A percentile compares a stretch with the other conserved stretches of the same genome.
phyloP scores from a whole-genome alignment of 2,888 invertebrate genomes.

The Barypeithes pellucidus region DNA sequence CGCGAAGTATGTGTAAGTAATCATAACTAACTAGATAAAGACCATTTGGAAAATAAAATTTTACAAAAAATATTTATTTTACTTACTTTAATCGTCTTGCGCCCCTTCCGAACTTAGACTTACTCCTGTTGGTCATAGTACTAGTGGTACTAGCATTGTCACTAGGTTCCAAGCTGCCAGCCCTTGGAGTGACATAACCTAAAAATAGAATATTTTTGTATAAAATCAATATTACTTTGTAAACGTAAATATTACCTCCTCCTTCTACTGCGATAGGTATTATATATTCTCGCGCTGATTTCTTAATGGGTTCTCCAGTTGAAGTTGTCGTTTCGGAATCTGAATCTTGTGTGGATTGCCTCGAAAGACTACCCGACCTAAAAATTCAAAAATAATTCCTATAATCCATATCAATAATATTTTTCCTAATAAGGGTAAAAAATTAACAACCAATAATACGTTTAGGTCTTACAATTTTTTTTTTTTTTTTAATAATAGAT shows the following conservation, averaged over 20 bases:
- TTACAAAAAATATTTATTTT: constrained; percentile 44
- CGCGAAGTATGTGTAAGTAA: not conserved
- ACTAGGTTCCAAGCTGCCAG: constrained; percentile 83
- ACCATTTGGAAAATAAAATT: too few species aligned
- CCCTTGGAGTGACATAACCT: constrained; percentile 83
- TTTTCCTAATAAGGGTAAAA: too few species aligned
- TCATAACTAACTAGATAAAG: too few species aligned
- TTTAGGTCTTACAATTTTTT: too few species aligned
- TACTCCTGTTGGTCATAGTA: constrained; percentile 72
- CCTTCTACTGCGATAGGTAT: constrained; percentile 96
- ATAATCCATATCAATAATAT: too few species aligned
- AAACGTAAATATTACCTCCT: constrained; percentile 71
- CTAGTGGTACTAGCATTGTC: constrained; percentile 76
- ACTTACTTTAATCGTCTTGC: constrained; percentile 81
- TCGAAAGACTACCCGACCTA: constrained; percentile 71
- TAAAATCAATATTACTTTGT: not conserved
- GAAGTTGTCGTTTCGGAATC: constrained; percentile 78
- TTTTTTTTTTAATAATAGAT: too few species aligned
- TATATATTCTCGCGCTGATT: constrained; percentile 92
- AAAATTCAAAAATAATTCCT: constrained; percentile 31
- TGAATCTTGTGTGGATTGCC: constrained; percentile 81
- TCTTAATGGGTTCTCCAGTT: constrained; percentile 84
- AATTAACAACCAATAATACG: too few species aligned
- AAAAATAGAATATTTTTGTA: not conserved
- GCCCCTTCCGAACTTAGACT: constrained; percentile 72